A percentile compares a stretch with the other conserved stretches of the same genome.
Evolutionary conservation across 2,888 invertebrate species (phyloP).

Genomic region (Tolmerus cingulatus): DNA sequence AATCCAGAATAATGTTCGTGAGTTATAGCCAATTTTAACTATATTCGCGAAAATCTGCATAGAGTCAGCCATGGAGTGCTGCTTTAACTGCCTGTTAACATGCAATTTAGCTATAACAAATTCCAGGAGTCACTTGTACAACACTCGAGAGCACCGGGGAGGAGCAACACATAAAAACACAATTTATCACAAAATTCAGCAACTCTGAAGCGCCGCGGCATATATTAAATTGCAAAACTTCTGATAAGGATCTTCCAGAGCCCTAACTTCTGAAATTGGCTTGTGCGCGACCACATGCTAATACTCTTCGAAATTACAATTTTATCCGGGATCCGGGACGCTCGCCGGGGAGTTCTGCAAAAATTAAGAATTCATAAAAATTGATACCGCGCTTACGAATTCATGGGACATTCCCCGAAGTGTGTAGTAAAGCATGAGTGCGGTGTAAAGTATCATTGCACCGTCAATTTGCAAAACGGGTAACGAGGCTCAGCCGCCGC

Average conservation of each 20-base stretch:
- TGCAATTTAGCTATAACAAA: background rate
- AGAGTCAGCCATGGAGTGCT: background rate
- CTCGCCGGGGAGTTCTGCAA: background rate
- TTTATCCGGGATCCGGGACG: background rate
- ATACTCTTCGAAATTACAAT: background rate
- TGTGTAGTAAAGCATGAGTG: background rate
- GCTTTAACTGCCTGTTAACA: background rate
- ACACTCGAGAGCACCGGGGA: background rate
- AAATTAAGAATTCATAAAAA: conserved; percentile 12
- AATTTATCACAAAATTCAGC: background rate
- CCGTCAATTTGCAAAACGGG: background rate
- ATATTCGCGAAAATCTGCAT: background rate
- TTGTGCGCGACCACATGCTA: background rate
- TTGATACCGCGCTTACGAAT: background rate
- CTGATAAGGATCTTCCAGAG: background rate
- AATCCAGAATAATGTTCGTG: background rate
- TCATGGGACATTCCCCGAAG: background rate
- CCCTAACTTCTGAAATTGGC: background rate
- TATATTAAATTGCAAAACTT: background rate
- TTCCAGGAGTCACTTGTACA: background rate
- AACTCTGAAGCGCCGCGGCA: background rate
- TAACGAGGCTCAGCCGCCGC: background rate
- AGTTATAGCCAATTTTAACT: background rate
- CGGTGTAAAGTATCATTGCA: conserved; percentile 2
- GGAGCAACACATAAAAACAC: background rate